Evolutionary conservation across 2,797 vertebrate species (phyloP).

Genomic region (Anniella stebbinsi): DNA sequence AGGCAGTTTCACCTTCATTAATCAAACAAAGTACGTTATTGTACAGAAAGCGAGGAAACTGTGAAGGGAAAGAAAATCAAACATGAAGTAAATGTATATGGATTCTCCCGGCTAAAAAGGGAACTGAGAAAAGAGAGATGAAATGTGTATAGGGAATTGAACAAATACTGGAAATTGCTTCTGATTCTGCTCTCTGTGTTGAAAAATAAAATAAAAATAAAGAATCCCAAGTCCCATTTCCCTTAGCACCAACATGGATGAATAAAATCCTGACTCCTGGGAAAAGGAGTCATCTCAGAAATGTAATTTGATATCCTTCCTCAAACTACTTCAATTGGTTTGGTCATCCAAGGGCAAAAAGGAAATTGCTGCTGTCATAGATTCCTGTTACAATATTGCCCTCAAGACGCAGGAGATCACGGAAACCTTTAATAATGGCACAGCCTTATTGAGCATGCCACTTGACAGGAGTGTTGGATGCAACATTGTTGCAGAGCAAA

Average conservation of each 20-base stretch:
- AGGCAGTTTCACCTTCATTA: slow-evolving; percentile 23
- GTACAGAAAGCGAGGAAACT: slow-evolving; percentile 28
- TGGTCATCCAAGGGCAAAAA: slow-evolving; percentile 10
- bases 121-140: neutral
- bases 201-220: neutral
- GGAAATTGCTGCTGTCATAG: slow-evolving; percentile 34
- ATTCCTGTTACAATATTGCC: slow-evolving; percentile 6
- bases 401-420: slow-evolving; percentile 27
- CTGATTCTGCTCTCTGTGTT: neutral
- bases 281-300: slow-evolving; percentile 15
- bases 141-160: neutral
- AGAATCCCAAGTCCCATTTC: neutral
- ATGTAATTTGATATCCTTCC: slow-evolving; percentile 30
- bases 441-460: neutral
- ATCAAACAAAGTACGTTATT: slow-evolving; percentile 5
- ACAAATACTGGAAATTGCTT: neutral
- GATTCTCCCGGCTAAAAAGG: slow-evolving; percentile 11
- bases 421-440: slow-evolving; percentile 24
- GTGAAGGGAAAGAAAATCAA: slow-evolving; percentile 23
- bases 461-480: neutral
- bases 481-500: neutral
- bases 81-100: slow-evolving; percentile 29
- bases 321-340: slow-evolving; percentile 27
- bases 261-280: neutral
- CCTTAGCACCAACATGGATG: neutral